These are phyloP conservation scores for Synergus japonicus DNA, from an alignment of 2,888 invertebrate species.

Conservation along the genomic window DNA sequence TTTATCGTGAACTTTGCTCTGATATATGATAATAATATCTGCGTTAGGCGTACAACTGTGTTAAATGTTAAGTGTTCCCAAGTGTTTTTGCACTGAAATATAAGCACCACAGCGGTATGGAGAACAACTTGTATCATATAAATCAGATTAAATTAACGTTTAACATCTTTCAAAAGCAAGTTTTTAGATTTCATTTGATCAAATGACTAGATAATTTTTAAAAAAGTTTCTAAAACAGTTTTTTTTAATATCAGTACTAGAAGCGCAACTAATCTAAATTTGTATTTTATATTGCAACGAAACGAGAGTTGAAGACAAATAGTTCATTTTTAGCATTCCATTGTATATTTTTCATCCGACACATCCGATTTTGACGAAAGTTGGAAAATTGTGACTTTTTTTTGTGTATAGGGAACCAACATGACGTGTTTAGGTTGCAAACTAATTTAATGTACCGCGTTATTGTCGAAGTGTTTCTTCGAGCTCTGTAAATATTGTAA, in stretches of 20 bases:
- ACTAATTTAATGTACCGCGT: constrained; percentile 54
- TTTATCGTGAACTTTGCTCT: constrained; percentile 27
- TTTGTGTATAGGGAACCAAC: constrained; percentile 38
- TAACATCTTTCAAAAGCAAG: constrained; percentile 2
- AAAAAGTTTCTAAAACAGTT: not conserved
- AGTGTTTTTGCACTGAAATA: constrained; percentile 53
- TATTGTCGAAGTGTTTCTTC: constrained; percentile 54
- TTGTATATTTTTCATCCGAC: constrained; percentile 9
- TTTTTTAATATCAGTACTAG: not conserved
- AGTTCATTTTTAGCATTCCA: constrained; percentile 24
- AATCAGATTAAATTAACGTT: constrained; percentile 30
- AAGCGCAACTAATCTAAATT: not conserved
- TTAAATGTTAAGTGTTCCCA: constrained; percentile 59
- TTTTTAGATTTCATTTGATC: not conserved
- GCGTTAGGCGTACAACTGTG: constrained; percentile 60
- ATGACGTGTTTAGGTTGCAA: constrained; percentile 52
- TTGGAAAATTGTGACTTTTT: constrained; percentile 13
- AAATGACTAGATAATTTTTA: not conserved
- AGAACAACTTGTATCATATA: constrained; percentile 41
- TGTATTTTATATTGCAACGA: not conserved
- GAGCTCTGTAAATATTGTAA: constrained; percentile 78
- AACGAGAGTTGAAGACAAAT: constrained; percentile 9
- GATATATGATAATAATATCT: constrained; percentile 55
- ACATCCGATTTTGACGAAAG: constrained; percentile 1
- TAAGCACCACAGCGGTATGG: constrained; percentile 42